Conservation (phyloP, 1,140 invertebrate genomes). For the Drosophila funebris region DNA sequence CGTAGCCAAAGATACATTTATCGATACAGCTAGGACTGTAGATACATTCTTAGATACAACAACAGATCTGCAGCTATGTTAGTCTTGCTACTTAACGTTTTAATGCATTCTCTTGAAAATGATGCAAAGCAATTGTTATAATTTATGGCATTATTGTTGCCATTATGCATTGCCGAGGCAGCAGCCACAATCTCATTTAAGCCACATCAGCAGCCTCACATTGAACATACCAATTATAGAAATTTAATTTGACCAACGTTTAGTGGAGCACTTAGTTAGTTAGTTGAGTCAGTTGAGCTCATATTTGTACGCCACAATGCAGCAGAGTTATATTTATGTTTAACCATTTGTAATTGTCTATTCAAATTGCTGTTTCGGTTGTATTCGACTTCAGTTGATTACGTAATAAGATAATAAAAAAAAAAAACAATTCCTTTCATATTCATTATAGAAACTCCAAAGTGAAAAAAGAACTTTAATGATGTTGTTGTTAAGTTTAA, state of each 20-base stretch:
- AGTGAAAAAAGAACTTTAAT: too few relatives aligned
- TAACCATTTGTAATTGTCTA: constrained; percentile 27
- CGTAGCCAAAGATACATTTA: constrained; percentile 1
- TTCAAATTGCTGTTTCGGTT: background rate
- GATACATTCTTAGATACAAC: background rate
- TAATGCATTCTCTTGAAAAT: background rate
- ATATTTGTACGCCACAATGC: background rate
- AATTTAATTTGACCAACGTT: constrained; percentile 19
- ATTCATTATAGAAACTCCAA: too few relatives aligned
- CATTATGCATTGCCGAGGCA: background rate
- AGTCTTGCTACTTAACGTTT: background rate
- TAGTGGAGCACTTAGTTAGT: constrained; percentile 8
- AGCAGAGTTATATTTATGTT: constrained; percentile 1
- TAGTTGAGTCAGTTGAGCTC: background rate
- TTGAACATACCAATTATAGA: constrained; percentile 15
- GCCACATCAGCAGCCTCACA: background rate
- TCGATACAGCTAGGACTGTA: too few relatives aligned
- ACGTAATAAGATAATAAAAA: too few relatives aligned
- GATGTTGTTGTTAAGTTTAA: too few relatives aligned
- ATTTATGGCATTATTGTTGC: constrained; percentile 26
- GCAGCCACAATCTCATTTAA: constrained; percentile 16
- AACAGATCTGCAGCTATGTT: background rate
- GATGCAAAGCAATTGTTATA: constrained; percentile 9
- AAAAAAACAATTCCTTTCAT: background rate
- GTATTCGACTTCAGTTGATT: background rate